A percentile compares a stretch with the other conserved stretches of the same genome.
phyloP scores from a whole-genome alignment of 2,113 vertebrate species.

The Melanocharis versteri region DNA sequence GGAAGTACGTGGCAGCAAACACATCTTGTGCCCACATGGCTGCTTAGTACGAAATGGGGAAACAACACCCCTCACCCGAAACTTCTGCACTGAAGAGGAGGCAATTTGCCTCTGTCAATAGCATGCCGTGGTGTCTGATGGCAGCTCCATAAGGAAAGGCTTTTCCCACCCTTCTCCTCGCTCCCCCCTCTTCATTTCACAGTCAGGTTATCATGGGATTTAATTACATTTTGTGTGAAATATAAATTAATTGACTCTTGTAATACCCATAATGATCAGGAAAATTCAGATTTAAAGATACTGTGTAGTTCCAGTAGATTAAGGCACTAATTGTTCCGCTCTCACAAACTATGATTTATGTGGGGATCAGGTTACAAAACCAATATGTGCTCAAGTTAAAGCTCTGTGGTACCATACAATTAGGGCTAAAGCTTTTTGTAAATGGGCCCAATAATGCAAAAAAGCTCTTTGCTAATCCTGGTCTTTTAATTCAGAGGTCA shows the following conservation, averaged over 20 bases:
- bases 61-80: background rate
- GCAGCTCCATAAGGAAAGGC: background rate
- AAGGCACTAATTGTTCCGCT: conserved; percentile 36
- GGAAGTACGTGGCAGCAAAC: background rate
- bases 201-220: conserved; percentile 14
- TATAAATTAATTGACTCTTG: conserved; percentile 46
- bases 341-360: background rate
- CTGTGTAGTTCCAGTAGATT: conserved; percentile 25
- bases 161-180: background rate
- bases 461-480: conserved; percentile 48
- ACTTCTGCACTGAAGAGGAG: background rate
- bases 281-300: conserved; percentile 55
- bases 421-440: conserved; percentile 45
- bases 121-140: fast-evolving
- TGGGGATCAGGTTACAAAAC: conserved; percentile 31
- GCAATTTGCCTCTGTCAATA: background rate
- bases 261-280: conserved; percentile 1
- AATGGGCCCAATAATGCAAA: conserved; percentile 51
- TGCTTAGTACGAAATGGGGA: background rate
- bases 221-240: conserved; percentile 60
- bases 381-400: background rate
- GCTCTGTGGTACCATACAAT: background rate
- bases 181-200: background rate
- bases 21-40: background rate
- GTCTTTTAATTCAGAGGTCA: conserved; percentile 61